Percentiles rank a stretch among this genome's conserved stretches.
Conservation (phyloP, 2,888 invertebrate genomes). For the Gandaritis pyraliata region DNA sequence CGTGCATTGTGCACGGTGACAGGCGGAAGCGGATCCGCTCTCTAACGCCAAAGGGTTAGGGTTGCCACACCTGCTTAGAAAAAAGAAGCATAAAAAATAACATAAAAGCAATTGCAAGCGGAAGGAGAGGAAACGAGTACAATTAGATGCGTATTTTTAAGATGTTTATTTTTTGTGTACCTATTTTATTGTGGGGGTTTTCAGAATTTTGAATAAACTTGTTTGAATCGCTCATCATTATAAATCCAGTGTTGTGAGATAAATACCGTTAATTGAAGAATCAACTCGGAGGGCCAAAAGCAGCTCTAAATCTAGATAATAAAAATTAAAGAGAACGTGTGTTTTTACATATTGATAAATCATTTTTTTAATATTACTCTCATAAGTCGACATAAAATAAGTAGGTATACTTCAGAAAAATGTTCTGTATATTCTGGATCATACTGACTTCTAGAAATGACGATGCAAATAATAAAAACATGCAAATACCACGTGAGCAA, state of each 20-base stretch:
- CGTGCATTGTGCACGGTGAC: conserved; percentile 55
- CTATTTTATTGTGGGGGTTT: not conserved
- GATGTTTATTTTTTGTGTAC: conserved; percentile 26
- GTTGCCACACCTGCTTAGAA: conserved; percentile 74
- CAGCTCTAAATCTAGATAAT: too few relatives aligned
- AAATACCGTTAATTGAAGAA: not conserved
- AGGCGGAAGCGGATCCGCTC: conserved; percentile 60
- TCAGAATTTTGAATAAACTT: not conserved
- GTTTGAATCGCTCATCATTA: not conserved
- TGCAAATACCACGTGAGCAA: conserved; percentile 26
- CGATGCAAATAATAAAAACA: conserved; percentile 14
- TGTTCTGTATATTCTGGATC: not conserved
- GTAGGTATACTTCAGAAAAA: not conserved
- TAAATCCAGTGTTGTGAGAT: not conserved
- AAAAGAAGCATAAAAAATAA: conserved; percentile 49
- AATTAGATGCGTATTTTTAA: conserved; percentile 41
- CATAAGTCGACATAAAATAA: too few relatives aligned
- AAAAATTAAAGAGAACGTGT: too few relatives aligned
- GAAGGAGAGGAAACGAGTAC: conserved; percentile 53
- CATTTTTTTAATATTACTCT: too few relatives aligned
- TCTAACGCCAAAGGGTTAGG: conserved; percentile 53
- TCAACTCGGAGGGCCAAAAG: too few relatives aligned
- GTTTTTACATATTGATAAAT: too few relatives aligned
- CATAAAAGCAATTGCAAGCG: conserved; percentile 40
- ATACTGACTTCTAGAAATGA: conserved; percentile 2